Percentiles rank a stretch among this genome's conserved stretches.
These are phyloP conservation scores for Sceloporus undulatus DNA, from an alignment of 2,113 vertebrate species.

Conservation along the genomic window DNA sequence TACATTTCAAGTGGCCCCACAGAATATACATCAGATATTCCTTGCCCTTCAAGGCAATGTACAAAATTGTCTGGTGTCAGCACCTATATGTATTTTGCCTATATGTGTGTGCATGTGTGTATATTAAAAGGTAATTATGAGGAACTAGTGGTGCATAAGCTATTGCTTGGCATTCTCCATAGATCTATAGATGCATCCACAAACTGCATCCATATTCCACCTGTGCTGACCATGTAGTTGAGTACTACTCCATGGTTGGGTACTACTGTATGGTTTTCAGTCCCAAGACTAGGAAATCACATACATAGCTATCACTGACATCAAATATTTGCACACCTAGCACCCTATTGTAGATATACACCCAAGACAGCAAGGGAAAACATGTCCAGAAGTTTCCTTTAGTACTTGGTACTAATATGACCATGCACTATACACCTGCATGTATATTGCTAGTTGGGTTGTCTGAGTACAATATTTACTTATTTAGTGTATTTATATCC, in stretches of 20 bases:
- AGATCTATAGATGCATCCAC: background rate
- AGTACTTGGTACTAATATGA: background rate
- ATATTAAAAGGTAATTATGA: background rate
- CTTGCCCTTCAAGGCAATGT: background rate
- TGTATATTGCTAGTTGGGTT: background rate
- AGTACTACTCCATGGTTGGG: background rate
- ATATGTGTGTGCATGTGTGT: background rate
- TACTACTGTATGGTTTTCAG: background rate
- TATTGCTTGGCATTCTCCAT: background rate
- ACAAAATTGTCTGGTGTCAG: background rate
- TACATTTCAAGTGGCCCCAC: background rate
- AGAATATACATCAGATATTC: background rate
- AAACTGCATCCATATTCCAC: constrained; percentile 1
- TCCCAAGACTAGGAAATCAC: background rate
- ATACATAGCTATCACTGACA: no score
- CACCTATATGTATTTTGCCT: background rate
- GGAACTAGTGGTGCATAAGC: background rate
- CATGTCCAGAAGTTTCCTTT: background rate
- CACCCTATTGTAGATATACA: background rate
- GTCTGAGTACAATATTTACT: background rate
- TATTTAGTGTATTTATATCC: no score
- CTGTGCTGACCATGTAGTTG: background rate
- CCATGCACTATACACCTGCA: background rate
- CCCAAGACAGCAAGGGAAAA: background rate
- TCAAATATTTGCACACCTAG: background rate